These are phyloP conservation scores for Merops nubicus DNA, from an alignment of 2,113 vertebrate genomes.

Conservation along the genomic window DNA sequence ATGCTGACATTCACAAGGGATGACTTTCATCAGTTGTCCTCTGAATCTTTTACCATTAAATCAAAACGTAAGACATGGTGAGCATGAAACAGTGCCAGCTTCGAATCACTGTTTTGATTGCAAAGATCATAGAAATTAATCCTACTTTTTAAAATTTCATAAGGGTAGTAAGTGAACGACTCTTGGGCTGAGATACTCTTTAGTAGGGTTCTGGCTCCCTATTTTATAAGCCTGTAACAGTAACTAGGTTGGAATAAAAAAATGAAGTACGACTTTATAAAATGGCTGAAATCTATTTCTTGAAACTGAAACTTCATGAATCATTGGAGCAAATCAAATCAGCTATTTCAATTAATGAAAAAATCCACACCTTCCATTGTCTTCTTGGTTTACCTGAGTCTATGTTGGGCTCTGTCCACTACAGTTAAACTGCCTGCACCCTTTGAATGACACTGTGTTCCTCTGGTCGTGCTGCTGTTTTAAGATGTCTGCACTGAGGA, in stretches of 20 bases:
- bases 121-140: slow-evolving; percentile 55
- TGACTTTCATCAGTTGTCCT: neutral
- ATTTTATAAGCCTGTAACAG: neutral
- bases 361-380: neutral
- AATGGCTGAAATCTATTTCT: neutral
- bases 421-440: neutral
- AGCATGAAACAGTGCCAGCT: slow-evolving; percentile 32
- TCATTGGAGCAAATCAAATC: neutral
- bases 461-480: neutral
- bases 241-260: neutral
- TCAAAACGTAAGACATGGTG: slow-evolving; percentile 26
- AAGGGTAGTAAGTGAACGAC: neutral
- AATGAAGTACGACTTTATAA: neutral
- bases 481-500: neutral
- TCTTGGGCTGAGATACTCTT: neutral
- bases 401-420: neutral
- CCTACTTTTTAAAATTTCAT: slow-evolving; percentile 17
- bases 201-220: neutral
- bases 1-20: neutral
- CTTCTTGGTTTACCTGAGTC: neutral
- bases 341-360: neutral
- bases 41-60: neutral
- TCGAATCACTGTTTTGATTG: slow-evolving; percentile 53
- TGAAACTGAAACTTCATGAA: neutral
- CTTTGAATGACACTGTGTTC: neutral